Evolutionary conservation across 1,140 invertebrate genomes (phyloP).

Genomic region (Brachionus manjavacas): DNA sequence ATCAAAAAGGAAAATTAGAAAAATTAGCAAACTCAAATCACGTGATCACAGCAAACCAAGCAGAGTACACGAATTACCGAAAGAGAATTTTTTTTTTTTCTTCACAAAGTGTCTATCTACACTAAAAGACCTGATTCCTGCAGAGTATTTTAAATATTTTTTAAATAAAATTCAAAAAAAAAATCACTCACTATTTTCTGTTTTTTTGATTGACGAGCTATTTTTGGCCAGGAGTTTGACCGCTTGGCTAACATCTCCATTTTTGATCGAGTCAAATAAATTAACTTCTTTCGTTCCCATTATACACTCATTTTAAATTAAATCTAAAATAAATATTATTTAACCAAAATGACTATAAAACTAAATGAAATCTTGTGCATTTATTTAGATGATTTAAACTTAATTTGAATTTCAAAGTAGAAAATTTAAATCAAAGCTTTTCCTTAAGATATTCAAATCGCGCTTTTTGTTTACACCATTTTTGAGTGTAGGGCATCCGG

Average conservation of each 20-base stretch:
- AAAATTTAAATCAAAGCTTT: background rate
- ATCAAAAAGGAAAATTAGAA: background rate
- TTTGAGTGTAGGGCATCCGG: background rate
- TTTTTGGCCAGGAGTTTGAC: background rate
- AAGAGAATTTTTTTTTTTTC: background rate
- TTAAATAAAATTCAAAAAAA: background rate
- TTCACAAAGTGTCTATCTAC: conserved; percentile 3
- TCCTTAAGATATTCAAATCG: background rate
- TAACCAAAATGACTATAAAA: background rate
- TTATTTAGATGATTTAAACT: background rate
- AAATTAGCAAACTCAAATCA: background rate
- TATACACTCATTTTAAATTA: background rate
- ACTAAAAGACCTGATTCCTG: conserved; percentile 7
- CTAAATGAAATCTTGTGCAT: background rate
- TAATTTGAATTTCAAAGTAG: background rate
- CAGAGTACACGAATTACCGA: background rate
- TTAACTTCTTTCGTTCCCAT: conserved; percentile 10
- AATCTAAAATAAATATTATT: background rate
- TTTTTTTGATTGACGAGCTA: conserved; percentile 3
- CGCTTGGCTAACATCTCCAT: background rate
- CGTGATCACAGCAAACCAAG: background rate
- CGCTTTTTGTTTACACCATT: background rate
- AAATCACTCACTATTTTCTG: background rate
- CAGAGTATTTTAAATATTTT: background rate
- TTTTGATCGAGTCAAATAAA: conserved; percentile 36